Evolutionary conservation across 2,888 invertebrate genomes (phyloP).

Genomic region (Axea sp.): DNA sequence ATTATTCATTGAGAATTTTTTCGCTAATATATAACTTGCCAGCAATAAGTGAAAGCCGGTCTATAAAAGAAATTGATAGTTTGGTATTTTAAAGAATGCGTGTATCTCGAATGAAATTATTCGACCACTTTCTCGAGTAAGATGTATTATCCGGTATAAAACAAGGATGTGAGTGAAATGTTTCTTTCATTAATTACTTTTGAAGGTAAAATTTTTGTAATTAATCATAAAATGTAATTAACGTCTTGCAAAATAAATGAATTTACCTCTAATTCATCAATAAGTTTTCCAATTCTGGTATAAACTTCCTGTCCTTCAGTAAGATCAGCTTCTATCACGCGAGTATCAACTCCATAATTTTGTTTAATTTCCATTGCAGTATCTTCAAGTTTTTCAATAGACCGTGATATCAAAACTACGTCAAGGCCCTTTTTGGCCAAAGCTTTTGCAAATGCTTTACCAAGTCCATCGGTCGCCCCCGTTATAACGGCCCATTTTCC

Average conservation of each 20-base stretch:
- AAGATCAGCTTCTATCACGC: conserved; percentile 90
- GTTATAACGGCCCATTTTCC: conserved; percentile 85
- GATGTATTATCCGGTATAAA: conserved; percentile 3
- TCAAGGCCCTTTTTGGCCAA: conserved; percentile 88
- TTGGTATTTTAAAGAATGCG: conserved; percentile 17
- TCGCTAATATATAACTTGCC: conserved; percentile 10
- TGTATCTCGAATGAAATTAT: conserved; percentile 26
- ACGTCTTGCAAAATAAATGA: background rate
- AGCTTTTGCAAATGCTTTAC: conserved; percentile 90
- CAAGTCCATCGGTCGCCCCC: conserved; percentile 93
- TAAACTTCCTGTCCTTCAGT: conserved; percentile 87
- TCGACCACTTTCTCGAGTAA: conserved; percentile 55
- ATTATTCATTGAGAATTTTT: no score
- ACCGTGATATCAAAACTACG: conserved; percentile 89
- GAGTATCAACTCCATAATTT: conserved; percentile 86
- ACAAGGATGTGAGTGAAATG: background rate
- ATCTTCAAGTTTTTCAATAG: conserved; percentile 85
- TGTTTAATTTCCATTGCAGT: conserved; percentile 88
- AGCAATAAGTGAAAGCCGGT: conserved; percentile 48
- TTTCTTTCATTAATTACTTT: conserved; percentile 3
- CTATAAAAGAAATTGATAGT: conserved; percentile 40
- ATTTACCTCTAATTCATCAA: conserved; percentile 81
- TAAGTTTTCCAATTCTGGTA: conserved; percentile 84
- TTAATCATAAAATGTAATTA: no score
- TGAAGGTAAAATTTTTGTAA: no score